Conservation (phyloP, 2,113 vertebrate genomes). For the Chrysochloris asiatica region DNA sequence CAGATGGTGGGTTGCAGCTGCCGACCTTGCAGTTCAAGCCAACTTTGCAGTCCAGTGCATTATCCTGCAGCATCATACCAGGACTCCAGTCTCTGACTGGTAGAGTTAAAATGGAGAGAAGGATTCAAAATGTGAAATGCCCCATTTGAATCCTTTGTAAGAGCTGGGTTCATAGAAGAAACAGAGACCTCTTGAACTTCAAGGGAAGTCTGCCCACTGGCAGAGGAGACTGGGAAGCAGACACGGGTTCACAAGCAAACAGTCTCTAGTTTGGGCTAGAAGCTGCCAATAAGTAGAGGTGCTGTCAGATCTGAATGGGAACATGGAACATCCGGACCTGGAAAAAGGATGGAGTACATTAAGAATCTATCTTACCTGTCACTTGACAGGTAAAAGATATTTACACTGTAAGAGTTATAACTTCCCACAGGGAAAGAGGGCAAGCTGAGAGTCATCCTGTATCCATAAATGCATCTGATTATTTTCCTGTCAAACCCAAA, state of each 20-base stretch:
- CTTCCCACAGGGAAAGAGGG: background rate
- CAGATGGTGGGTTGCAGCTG: too few relatives aligned
- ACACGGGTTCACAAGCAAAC: background rate
- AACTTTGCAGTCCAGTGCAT: too few relatives aligned
- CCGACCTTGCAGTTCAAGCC: too few relatives aligned
- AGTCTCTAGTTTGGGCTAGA: background rate
- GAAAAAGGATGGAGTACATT: background rate
- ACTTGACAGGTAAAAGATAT: background rate
- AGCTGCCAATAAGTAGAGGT: background rate
- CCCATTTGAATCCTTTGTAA: background rate
- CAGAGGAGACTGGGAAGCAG: too few relatives aligned
- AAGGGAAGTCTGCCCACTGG: too few relatives aligned
- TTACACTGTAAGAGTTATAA: too few relatives aligned
- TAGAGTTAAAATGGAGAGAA: too few relatives aligned
- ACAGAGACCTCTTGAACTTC: too few relatives aligned
- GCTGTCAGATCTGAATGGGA: accelerated
- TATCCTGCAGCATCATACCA: too few relatives aligned
- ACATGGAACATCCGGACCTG: background rate
- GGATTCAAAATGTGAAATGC: background rate
- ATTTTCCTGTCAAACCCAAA: too few relatives aligned
- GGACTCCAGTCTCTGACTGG: too few relatives aligned
- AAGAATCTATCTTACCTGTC: background rate
- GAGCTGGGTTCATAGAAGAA: background rate
- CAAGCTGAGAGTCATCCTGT: background rate
- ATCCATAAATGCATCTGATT: background rate